These are phyloP conservation scores for Tupaia tana DNA, from an alignment of 2,113 vertebrate species.

Conservation along the genomic window DNA sequence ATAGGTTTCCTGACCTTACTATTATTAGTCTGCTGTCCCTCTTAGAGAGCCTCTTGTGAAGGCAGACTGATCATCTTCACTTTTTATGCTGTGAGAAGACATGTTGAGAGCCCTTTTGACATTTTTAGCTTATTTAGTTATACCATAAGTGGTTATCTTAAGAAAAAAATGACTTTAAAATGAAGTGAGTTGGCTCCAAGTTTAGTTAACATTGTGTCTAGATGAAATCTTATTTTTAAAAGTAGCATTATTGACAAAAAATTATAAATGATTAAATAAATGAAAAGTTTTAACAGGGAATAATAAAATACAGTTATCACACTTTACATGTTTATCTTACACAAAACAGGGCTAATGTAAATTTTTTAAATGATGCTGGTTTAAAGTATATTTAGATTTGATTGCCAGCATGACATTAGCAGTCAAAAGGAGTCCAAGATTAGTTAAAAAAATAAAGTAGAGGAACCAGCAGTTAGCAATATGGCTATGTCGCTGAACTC, in stretches of 20 bases:
- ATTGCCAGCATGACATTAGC: background rate
- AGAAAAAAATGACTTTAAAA: slow-evolving; percentile 35
- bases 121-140: slow-evolving; percentile 35
- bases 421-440: background rate
- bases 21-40: background rate
- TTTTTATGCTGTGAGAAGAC: slow-evolving; percentile 6
- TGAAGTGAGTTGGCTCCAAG: background rate
- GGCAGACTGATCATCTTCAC: background rate
- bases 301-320: background rate
- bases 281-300: background rate
- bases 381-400: slow-evolving; percentile 29
- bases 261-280: background rate
- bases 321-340: background rate
- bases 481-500: no score
- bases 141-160: background rate
- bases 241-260: background rate
- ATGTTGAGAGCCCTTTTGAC: background rate
- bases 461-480: no score
- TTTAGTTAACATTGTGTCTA: background rate
- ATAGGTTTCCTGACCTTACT: background rate
- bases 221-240: background rate
- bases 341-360: background rate
- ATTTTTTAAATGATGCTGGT: background rate
- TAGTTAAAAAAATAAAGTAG: background rate
- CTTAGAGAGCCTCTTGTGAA: background rate